Evolutionary conservation across 30 jellyfish, hydroid and myxozoan genomes (phyloP).

Genomic region (Morbakka virulenta): DNA sequence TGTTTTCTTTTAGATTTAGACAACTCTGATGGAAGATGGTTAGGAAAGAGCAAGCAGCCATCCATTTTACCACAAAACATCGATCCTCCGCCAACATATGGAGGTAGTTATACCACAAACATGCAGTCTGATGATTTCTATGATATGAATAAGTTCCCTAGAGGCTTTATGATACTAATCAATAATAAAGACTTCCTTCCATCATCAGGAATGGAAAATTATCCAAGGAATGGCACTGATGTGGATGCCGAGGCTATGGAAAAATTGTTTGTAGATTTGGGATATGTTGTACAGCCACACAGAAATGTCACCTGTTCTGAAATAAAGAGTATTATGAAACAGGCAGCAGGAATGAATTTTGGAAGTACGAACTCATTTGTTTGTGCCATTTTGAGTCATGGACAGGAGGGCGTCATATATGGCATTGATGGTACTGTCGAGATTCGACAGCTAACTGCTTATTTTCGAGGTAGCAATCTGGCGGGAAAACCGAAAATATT

Average conservation of each 20-base stretch:
- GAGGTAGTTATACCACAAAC: slow-evolving; percentile 20
- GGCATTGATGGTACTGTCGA: slow-evolving; percentile 95
- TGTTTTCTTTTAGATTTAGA: slow-evolving; percentile 1
- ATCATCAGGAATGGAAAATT: slow-evolving; percentile 86
- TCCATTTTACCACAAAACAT: slow-evolving; percentile 10
- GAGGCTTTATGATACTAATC: slow-evolving; percentile 71
- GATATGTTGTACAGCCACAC: slow-evolving; percentile 64
- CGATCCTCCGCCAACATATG: slow-evolving; percentile 26
- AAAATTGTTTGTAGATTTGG: slow-evolving; percentile 72
- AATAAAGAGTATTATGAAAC: slow-evolving; percentile 74
- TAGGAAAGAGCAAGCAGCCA: slow-evolving; percentile 35
- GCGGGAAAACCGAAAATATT: slow-evolving; percentile 94
- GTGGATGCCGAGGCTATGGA: slow-evolving; percentile 84
- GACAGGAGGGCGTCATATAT: slow-evolving; percentile 95
- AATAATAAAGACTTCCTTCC: slow-evolving; percentile 85
- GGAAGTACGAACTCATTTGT: slow-evolving; percentile 44
- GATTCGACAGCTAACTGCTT: slow-evolving; percentile 83
- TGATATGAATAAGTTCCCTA: slow-evolving; percentile 76
- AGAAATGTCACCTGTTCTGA: slow-evolving; percentile 61
- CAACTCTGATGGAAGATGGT: slow-evolving; percentile 53
- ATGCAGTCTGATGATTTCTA: slow-evolving; percentile 61
- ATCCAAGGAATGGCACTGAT: slow-evolving; percentile 95
- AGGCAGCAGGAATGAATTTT: slow-evolving; percentile 60
- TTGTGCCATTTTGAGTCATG: slow-evolving; percentile 87
- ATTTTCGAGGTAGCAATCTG: slow-evolving; percentile 67